Conservation (phyloP, 2,797 vertebrate species). For the Mormyrops attenuatus region DNA sequence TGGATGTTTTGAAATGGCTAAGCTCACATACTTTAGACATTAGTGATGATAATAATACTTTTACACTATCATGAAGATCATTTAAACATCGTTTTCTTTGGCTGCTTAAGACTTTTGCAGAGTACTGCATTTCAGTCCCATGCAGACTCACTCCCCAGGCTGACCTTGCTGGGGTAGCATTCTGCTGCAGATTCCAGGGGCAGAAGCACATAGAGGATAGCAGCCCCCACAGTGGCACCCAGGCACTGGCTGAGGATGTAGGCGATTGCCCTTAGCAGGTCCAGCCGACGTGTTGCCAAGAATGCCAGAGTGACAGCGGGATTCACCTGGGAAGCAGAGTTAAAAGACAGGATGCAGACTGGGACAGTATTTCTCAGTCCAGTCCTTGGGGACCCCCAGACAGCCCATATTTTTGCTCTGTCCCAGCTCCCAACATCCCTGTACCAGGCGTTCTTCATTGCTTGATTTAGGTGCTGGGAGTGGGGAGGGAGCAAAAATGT, state of each 20-base stretch:
- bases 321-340: slow-evolving; percentile 58
- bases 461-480: neutral
- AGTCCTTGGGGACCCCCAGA: neutral
- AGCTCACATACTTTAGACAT: neutral
- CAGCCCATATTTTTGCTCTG: neutral
- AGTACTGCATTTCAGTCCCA: neutral
- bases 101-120: neutral
- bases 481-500: neutral
- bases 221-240: slow-evolving; percentile 62
- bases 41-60: neutral
- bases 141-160: neutral
- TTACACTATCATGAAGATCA: neutral
- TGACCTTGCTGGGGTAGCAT: slow-evolving; percentile 63
- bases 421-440: neutral
- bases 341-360: neutral
- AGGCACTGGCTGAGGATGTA: slow-evolving; percentile 69
- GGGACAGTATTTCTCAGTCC: neutral
- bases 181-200: slow-evolving; percentile 50
- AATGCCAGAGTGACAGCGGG: slow-evolving; percentile 71
- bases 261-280: slow-evolving; percentile 52
- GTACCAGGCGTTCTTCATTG: no score
- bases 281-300: slow-evolving; percentile 66
- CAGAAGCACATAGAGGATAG: slow-evolving; percentile 61
- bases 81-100: neutral
- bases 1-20: neutral